Evolutionary conservation across 2,888 invertebrate genomes (phyloP), one percentile per base, ranked within the genome.

Genomic region (Brenthis daphne): DNA sequence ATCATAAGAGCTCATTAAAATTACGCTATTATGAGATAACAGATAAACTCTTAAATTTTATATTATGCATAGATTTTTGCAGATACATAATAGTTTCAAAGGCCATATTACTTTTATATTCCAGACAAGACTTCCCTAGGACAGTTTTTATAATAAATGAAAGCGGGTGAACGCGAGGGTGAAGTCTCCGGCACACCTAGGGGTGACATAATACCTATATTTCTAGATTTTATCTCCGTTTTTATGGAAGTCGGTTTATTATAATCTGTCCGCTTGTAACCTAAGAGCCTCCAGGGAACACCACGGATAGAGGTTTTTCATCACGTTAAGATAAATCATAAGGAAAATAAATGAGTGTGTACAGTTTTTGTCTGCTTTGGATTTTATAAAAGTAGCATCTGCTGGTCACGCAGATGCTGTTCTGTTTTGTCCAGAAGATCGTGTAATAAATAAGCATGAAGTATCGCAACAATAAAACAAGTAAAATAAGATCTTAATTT

Each of bases 211-310:
- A 61, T 54, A 65, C 24, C 61, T 69, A 57, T 69, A 65, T 60
- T 47, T 61, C 65, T 69, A 65, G 51, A 69, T 61, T 69, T 69
- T 65, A 65, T 61, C 60, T 53, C 20, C 33, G 56, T 69, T 69
- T 69, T 69, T 65, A 61, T 60, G 65, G 51, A 61, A 65, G 61
- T 65, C 50, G 43, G 56, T 69, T 69, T 65, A 69, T 65, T 65
- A 69, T 58, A 65, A 60, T 65, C 65, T 69, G 60, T 65, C 64
- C 47, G 54, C 54, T 65, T 69, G 60, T 61, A 65, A 50, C 68
- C 48, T 54, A 50, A 61, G 33, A 55, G 20, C 60, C 50, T 67
- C 11, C 67, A 14, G 61, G 50, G 61, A 33, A 56, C 55, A 55
- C 16, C 56, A 29, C 13, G 20, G 16, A 48, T 8, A 20, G 14